Conservation (phyloP, 2,888 invertebrate genomes). For the Chrysopilus asiliformis region DNA sequence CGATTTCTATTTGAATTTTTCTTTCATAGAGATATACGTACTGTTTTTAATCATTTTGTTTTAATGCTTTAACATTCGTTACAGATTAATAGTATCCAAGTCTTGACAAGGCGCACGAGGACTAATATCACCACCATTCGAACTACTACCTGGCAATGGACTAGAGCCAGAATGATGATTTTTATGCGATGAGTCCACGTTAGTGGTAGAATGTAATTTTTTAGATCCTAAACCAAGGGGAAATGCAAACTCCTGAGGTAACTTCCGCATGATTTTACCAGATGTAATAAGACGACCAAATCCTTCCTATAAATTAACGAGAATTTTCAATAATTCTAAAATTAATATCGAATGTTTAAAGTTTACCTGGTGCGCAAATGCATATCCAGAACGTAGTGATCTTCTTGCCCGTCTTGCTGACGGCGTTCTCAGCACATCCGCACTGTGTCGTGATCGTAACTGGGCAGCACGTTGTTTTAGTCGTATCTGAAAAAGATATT, state of each 20-base stretch:
- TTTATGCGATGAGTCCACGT: slow-evolving; percentile 13
- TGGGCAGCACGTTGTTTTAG: slow-evolving; percentile 62
- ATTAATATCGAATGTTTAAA: neutral
- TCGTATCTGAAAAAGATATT: slow-evolving; percentile 48
- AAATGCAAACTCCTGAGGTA: slow-evolving; percentile 70
- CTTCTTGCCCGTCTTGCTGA: slow-evolving; percentile 79
- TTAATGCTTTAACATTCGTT: slow-evolving; percentile 20
- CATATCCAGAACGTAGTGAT: slow-evolving; percentile 91
- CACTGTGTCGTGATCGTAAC: slow-evolving; percentile 53
- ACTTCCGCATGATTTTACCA: slow-evolving; percentile 86
- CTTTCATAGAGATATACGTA: too few species aligned
- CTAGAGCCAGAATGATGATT: slow-evolving; percentile 30
- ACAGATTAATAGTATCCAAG: slow-evolving; percentile 59
- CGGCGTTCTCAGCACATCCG: slow-evolving; percentile 69
- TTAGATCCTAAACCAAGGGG: slow-evolving; percentile 43
- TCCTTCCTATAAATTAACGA: slow-evolving; percentile 47
- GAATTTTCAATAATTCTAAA: neutral
- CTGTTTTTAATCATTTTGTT: too few species aligned
- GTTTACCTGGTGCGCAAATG: slow-evolving; percentile 80
- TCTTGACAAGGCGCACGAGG: slow-evolving; percentile 56
- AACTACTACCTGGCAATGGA: slow-evolving; percentile 23
- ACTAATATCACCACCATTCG: slow-evolving; percentile 27
- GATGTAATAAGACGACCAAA: slow-evolving; percentile 95
- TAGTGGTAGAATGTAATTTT: slow-evolving; percentile 24
- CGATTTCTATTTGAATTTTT: too few species aligned